Evolutionary conservation across 2,113 vertebrate genomes (phyloP), one percentile per base, ranked within the genome.

Genomic region (Rousettus leschenaultii): DNA sequence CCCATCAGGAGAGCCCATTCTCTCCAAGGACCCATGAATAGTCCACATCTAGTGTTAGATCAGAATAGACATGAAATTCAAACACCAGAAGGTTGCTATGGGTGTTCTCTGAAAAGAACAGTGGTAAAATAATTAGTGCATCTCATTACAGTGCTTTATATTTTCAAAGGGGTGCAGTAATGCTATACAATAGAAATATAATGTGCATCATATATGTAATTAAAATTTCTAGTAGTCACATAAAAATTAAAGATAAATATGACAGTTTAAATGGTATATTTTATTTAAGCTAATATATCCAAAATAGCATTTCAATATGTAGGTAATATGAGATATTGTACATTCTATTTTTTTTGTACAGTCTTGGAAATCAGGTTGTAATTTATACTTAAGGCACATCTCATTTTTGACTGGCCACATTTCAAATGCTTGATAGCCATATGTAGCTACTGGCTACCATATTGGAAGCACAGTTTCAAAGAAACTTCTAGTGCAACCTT

Each of bases 1-100:
- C 35, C 7, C 87, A 94, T 97, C 88, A 89, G 96, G 91, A 93
- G 86, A 71, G 53, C 68, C 91, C 92, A 63, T 94, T 97, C 94
- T 93, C 87, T 97, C 91, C 0, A 24, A 90, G 89, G 84, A 89
- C 61, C 16, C 2, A 3, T 55, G 86, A 97, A 55, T 0, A 0
- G 78, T 95, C 96, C 68, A 78, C 71, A 73, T 89, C 91, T 30
- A 9, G 68, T 6, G 68, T 33, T 78, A 93, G 92, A 96, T 92
- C 66, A 95, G 74, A 97, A 35, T 57, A 93, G 77, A 96, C 61
- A n/a, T 2, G 70, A 83, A 95, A 94, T 94, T 95, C 84, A 89
- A 95, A 89, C 35, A 43, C 61, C 10, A 28, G 85, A 82, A 55
- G 18, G 65, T 89, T 91, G 43, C 78, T 91, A n/a, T 11, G 66